A percentile compares a stretch with the other conserved stretches of the same genome.
These are phyloP conservation scores for Pseudoatta argentina DNA, from an alignment of 1,140 invertebrate species.

Conservation along the genomic window DNA sequence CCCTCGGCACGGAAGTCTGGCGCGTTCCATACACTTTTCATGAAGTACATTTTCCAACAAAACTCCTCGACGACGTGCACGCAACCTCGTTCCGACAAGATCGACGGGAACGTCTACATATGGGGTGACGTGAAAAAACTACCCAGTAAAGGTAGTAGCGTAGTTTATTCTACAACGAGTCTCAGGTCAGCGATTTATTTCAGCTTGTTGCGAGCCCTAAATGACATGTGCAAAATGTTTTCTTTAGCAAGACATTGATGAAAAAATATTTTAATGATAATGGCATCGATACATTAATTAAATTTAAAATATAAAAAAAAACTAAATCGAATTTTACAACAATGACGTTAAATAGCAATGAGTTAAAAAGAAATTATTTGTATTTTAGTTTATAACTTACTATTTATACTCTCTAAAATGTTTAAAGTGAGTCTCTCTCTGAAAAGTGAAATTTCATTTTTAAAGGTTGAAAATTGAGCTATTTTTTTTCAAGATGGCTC, in stretches of 20 bases:
- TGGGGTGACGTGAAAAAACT: conserved; percentile 16
- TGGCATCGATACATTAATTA: not conserved
- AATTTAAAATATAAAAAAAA: not conserved
- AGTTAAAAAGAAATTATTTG: not conserved
- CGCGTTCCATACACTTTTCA: conserved; percentile 72
- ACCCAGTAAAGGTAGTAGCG: not conserved
- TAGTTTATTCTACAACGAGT: not conserved
- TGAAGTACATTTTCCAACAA: conserved; percentile 76
- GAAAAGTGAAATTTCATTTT: no score
- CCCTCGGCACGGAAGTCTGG: conserved; percentile 38
- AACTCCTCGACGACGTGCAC: conserved; percentile 59
- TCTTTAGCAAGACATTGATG: not conserved
- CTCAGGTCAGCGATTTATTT: not conserved
- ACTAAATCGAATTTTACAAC: conserved; percentile 1
- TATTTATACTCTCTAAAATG: not conserved
- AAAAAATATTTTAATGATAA: not conserved
- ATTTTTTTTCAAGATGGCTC: no score
- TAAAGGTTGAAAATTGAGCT: no score
- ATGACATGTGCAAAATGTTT: not conserved
- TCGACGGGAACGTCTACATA: conserved; percentile 42
- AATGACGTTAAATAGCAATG: not conserved
- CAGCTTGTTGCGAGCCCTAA: not conserved
- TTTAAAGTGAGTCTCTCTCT: no score
- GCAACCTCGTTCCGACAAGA: conserved; percentile 52
- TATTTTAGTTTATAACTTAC: not conserved